Evolutionary conservation across 2,113 vertebrate species (phyloP).

Genomic region (Salvelinus fontinalis): DNA sequence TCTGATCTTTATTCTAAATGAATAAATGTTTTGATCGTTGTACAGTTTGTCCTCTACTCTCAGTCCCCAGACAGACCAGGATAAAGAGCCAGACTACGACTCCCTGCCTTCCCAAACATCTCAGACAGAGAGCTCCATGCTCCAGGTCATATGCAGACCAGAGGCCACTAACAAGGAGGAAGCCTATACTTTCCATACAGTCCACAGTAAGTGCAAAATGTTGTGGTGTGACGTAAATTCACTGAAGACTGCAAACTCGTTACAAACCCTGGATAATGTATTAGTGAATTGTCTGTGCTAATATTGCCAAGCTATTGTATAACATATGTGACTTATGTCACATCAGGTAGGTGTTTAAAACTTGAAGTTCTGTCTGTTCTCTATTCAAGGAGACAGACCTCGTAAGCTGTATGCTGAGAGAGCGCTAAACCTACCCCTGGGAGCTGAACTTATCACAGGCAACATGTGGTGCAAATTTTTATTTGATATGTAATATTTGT

Average conservation of each 20-base stretch:
- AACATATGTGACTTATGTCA: neutral
- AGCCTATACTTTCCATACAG: conserved; percentile 78
- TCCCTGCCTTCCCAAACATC: conserved; percentile 85
- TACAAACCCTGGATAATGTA: no score
- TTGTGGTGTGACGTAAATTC: neutral
- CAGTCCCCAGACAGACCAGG: conserved; percentile 91
- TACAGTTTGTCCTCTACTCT: conserved; percentile 49
- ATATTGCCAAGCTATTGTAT: neutral
- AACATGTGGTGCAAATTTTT: conserved; percentile 75
- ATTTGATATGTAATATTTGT: neutral
- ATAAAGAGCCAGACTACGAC: conserved; percentile 92
- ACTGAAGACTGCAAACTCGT: no score
- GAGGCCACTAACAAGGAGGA: conserved; percentile 85
- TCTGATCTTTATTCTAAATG: no score
- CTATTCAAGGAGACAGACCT: conserved; percentile 73
- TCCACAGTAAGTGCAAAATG: conserved; percentile 70
- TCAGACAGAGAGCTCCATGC: conserved; percentile 92
- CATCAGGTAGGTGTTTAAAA: neutral
- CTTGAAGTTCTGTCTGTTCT: conserved; percentile 11
- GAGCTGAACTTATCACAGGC: conserved; percentile 79
- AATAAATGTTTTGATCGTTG: neutral
- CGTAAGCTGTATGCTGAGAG: conserved; percentile 79
- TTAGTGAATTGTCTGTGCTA: no score
- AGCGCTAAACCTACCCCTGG: conserved; percentile 78
- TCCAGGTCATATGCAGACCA: conserved; percentile 95